Percentiles rank a stretch among this genome's conserved stretches.
Evolutionary conservation across 2,888 invertebrate species (phyloP).

Genomic region (Aphidius colemani): DNA sequence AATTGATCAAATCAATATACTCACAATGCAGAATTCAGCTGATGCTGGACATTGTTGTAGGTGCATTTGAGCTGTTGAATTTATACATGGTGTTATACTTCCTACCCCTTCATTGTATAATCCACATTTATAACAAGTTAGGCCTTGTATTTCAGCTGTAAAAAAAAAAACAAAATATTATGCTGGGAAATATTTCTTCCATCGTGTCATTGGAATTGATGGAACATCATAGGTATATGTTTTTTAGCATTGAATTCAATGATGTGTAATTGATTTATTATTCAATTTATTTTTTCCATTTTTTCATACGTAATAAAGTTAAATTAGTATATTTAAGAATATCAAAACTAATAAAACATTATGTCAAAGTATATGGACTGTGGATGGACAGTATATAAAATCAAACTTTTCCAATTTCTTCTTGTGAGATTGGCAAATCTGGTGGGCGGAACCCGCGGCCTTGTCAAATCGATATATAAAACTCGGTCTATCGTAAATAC

Average conservation of each 20-base stretch:
- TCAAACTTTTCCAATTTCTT: conserved; percentile 27
- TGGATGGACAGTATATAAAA: background rate
- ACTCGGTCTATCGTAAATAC: conserved; percentile 9
- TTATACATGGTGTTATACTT: conserved; percentile 83
- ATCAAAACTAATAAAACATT: too few relatives aligned
- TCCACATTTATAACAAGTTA: conserved; percentile 79
- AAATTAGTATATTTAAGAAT: too few relatives aligned
- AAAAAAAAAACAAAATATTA: conserved; percentile 30
- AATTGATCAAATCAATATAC: conserved; percentile 54
- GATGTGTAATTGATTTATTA: too few relatives aligned
- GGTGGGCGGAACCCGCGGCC: conserved; percentile 13
- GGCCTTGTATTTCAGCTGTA: conserved; percentile 58
- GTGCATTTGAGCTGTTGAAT: conserved; percentile 70
- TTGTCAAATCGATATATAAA: conserved; percentile 23
- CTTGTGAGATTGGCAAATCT: conserved; percentile 22
- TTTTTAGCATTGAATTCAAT: too few relatives aligned
- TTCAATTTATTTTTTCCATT: too few relatives aligned
- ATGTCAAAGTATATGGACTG: too few relatives aligned
- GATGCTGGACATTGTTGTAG: conserved; percentile 71
- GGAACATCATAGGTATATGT: too few relatives aligned
- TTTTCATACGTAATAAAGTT: too few relatives aligned
- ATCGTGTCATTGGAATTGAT: too few relatives aligned
- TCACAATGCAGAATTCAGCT: conserved; percentile 78
- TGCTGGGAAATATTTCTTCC: too few relatives aligned
- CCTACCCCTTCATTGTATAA: conserved; percentile 86